Percentiles rank a stretch among this genome's conserved stretches.
These are phyloP conservation scores for Sipha flava DNA, from an alignment of 1,140 invertebrate species.

Conservation along the genomic window DNA sequence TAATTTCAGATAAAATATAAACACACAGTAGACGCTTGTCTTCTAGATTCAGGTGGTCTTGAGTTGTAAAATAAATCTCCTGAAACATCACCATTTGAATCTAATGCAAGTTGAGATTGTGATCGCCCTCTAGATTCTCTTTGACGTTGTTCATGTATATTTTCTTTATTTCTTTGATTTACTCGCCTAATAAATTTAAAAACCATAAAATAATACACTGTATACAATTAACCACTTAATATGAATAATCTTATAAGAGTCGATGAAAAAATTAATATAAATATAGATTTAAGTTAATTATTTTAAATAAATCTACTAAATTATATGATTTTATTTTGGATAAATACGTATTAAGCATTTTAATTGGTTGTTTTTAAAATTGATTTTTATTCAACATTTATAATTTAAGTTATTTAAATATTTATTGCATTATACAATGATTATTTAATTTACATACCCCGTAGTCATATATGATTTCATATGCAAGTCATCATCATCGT, in stretches of 20 bases:
- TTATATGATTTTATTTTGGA: no score
- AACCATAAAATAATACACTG: no score
- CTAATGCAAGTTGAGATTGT: conserved; percentile 56
- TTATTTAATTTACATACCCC: not conserved
- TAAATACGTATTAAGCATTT: no score
- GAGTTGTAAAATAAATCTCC: conserved; percentile 73
- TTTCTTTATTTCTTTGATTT: conserved; percentile 19
- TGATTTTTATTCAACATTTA: not conserved
- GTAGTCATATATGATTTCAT: conserved; percentile 19
- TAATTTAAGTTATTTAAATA: no score
- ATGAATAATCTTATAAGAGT: no score
- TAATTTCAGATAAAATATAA: not conserved
- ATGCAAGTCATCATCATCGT: conserved; percentile 35
- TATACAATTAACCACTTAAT: no score
- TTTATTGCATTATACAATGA: no score
- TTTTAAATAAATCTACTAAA: no score
- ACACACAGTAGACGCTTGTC: conserved; percentile 27
- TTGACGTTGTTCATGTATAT: conserved; percentile 10
- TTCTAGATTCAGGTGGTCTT: conserved; percentile 41
- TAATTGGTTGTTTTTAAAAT: not conserved
- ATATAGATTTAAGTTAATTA: no score
- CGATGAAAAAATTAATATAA: no score
- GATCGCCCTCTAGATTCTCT: conserved; percentile 48
- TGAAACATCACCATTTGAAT: conserved; percentile 36
- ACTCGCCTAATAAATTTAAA: not conserved